Evolutionary conservation across 1,140 invertebrate genomes (phyloP).

Genomic region (Drosophila aff.): DNA sequence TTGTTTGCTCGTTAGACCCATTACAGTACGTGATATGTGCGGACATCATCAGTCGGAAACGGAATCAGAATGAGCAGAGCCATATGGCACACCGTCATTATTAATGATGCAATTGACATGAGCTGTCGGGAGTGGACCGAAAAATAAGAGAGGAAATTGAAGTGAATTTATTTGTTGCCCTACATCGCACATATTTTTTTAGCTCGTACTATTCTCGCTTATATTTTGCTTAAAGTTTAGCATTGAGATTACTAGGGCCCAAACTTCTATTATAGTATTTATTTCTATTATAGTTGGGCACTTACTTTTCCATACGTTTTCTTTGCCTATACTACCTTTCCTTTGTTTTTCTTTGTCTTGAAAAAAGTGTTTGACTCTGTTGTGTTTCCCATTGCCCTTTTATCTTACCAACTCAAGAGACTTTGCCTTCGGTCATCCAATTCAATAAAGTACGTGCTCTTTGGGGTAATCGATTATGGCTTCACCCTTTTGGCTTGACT

Average conservation of each 20-base stretch:
- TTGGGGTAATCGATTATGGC: conserved; percentile 12
- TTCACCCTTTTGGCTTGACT: background rate
- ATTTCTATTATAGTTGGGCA: background rate
- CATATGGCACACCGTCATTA: conserved; percentile 64
- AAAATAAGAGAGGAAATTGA: conserved; percentile 30
- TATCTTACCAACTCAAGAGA: conserved; percentile 6
- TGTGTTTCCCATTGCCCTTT: background rate
- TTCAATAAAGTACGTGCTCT: conserved; percentile 17
- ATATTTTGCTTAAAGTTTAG: background rate
- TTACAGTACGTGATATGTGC: conserved; percentile 52
- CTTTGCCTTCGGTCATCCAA: conserved; percentile 5
- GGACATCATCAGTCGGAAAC: conserved; percentile 19
- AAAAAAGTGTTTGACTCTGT: background rate
- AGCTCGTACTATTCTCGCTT: background rate
- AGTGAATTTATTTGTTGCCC: background rate
- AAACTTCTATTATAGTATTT: too few species aligned
- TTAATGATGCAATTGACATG: conserved; percentile 79
- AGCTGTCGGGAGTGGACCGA: conserved; percentile 4
- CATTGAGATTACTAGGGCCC: background rate
- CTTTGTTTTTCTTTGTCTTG: background rate
- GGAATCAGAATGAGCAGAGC: conserved; percentile 14
- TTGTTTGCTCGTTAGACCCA: conserved; percentile 38
- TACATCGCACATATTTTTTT: background rate
- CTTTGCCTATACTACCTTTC: background rate
- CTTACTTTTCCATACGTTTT: background rate